These are phyloP conservation scores for pig (Sus scrofa) DNA, from an alignment of 2,113 vertebrate genomes.

Conservation along the genomic window T2T-Sscrofa CM000812.6:179583501-179584000, in stretches of 20 bases:
- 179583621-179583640: rapidly evolving
- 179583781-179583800: neutral
- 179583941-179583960: neutral
- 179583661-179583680: neutral
- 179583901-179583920: neutral
- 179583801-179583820: rapidly evolving
- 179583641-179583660: neutral
- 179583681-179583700: neutral
- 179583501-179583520: neutral
- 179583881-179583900: neutral
- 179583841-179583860: neutral
- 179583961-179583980: neutral
- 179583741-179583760: neutral
- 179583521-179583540: neutral
- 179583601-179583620: neutral
- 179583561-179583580: neutral
- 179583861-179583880: neutral
- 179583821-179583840: neutral
- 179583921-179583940: neutral
- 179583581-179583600: neutral
- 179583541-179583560: neutral
- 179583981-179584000: neutral
- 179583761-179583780: neutral
- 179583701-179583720: neutral
- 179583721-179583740: neutral